Evolutionary conservation across 2,888 invertebrate species (phyloP), one percentile per base, ranked within the genome.

Genomic region (Euplexia lucipara): DNA sequence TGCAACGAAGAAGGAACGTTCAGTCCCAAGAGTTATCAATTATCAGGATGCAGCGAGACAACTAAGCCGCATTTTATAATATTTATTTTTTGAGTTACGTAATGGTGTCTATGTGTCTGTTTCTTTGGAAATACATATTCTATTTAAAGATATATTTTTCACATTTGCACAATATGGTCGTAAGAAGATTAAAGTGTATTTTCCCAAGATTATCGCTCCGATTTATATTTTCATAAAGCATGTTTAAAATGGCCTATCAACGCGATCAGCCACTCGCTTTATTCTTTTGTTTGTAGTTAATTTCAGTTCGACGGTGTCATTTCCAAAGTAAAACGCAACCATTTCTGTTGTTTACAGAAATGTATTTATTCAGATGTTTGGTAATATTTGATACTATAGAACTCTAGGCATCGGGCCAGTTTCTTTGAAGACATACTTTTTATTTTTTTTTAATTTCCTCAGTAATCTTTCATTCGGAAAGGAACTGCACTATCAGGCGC

Each of bases 11-110:
- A 70, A 79, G 77, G 54, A 81, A 76, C 74, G 70, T 79, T 73
- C 75, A 74, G 72, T 82, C 71, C 76, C 78, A 69, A 66, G 75
- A 80, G 82, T 81, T 84, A 87, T 85, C 81, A 85, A 86, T 86
- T 86, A 85, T 66, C 79, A 78, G 51, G 54, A 47, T 70, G 57
- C 53, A 66, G 30, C 14, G 30, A 49, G 57, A 64, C 60, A 69
- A 52, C 52, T 48, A 16, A 54, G 35, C 39, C 52, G 37, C 47
- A 48, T 63, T 65, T 71, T 41, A 60, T 48, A 12, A 45, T 18
- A 58, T 30, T 49, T 44, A 44, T 37, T 48, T 42, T 18, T 16
- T 44, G 35, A 39, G 5, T 26, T 32, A 41, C 42, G 16, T 62
- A 22, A 41, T 61, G 8, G 16, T 18, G 18, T 18, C 0, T 18